These are phyloP conservation scores for Penaeus chinensis DNA, from an alignment of 1,140 invertebrate genomes.

Conservation along the genomic window DNA sequence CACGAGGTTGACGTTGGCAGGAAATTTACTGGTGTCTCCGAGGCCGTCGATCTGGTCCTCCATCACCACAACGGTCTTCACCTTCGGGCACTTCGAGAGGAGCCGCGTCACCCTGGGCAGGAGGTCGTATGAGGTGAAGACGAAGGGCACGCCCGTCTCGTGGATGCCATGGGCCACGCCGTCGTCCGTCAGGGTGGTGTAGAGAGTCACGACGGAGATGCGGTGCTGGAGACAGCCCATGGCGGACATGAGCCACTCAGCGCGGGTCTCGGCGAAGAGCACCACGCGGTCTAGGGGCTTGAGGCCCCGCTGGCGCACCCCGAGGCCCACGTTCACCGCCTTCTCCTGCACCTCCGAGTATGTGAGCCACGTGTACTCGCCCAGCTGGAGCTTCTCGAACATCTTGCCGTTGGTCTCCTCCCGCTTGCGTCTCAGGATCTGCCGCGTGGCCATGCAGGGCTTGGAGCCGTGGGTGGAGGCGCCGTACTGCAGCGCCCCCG, in stretches of 20 bases:
- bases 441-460: constrained; percentile 71
- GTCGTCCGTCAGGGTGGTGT: constrained; percentile 75
- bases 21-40: constrained; percentile 64
- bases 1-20: constrained; percentile 76
- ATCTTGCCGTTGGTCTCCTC: constrained; percentile 73
- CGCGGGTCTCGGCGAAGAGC: constrained; percentile 74
- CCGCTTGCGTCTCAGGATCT: constrained; percentile 72
- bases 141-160: constrained; percentile 71
- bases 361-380: constrained; percentile 72
- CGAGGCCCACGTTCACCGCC: constrained; percentile 68
- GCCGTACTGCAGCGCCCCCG: constrained; percentile 51
- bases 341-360: constrained; percentile 70
- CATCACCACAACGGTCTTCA: constrained; percentile 59
- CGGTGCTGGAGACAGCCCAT: constrained; percentile 70
- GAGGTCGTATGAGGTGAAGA: constrained; percentile 64
- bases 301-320: constrained; percentile 68
- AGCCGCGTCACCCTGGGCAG: constrained; percentile 52
- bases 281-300: constrained; percentile 69
- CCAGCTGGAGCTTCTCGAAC: constrained; percentile 73
- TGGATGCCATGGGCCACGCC: constrained; percentile 73
- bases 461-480: constrained; percentile 66
- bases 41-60: constrained; percentile 62
- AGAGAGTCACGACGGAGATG: constrained; percentile 73
- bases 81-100: constrained; percentile 44
- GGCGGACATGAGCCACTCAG: constrained; percentile 74